phyloP scores from a whole-genome alignment of 2,113 vertebrate genomes.

The Dipodomys spectabilis region DNA sequence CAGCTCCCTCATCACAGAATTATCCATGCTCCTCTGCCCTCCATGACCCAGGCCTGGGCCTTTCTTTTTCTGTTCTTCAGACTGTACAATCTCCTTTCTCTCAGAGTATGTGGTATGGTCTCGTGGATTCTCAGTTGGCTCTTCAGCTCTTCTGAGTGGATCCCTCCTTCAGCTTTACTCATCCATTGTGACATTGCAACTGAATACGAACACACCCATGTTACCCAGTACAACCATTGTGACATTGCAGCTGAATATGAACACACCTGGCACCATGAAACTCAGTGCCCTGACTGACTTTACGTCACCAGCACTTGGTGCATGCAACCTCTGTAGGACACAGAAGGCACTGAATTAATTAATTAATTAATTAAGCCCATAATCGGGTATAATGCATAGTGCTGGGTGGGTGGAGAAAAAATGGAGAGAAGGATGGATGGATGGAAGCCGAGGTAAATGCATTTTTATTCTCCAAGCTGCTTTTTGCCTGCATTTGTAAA shows the following conservation, averaged over 20 bases:
- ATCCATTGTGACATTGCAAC: background rate
- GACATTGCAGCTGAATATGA: background rate
- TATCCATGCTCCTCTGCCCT: rapidly evolving
- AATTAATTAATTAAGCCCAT: background rate
- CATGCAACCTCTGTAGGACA: background rate
- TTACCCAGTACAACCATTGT: background rate
- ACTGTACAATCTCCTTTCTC: background rate
- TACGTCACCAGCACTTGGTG: background rate
- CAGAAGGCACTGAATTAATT: background rate
- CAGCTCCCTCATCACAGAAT: rapidly evolving
- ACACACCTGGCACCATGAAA: background rate
- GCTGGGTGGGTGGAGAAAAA: background rate
- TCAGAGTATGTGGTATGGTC: background rate
- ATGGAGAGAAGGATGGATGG: no score
- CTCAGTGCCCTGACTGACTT: background rate
- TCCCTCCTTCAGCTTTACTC: background rate
- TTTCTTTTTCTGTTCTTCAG: background rate
- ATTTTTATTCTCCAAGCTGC: background rate
- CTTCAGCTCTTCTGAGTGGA: background rate
- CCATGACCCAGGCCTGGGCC: rapidly evolving
- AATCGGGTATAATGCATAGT: background rate
- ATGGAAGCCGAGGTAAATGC: background rate
- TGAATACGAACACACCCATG: background rate
- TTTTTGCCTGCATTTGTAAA: background rate
- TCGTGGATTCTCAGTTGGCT: background rate